Percentiles rank a stretch among this genome's conserved stretches.
Conservation (phyloP, 2,113 vertebrate genomes). For the Lophura nycthemera region DNA sequence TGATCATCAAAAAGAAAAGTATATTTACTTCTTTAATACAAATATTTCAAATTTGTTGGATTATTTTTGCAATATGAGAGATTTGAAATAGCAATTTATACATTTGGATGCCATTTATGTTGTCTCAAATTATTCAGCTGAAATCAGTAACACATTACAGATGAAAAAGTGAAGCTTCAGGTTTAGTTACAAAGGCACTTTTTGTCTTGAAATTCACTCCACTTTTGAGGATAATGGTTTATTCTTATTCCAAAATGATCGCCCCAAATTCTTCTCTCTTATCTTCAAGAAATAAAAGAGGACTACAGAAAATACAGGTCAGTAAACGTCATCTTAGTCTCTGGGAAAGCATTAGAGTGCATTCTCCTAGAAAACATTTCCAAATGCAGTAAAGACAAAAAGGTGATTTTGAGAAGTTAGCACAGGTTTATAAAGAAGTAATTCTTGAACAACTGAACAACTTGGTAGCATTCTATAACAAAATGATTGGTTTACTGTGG, state of each 20-base stretch:
- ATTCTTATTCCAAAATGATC: not conserved
- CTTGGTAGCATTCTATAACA: not conserved
- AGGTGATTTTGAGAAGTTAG: not conserved
- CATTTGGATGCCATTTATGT: not conserved
- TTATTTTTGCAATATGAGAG: not conserved
- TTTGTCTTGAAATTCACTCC: not conserved
- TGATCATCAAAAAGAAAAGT: accelerated
- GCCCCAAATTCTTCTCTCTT: not conserved
- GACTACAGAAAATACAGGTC: not conserved
- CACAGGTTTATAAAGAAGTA: not conserved
- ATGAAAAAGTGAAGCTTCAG: not conserved
- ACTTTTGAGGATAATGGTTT: not conserved
- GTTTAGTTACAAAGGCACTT: not conserved
- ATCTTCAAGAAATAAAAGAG: not conserved
- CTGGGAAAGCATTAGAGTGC: not conserved
- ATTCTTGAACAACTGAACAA: not conserved
- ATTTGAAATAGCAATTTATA: not conserved
- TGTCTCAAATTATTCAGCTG: not conserved
- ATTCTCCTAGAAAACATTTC: not conserved
- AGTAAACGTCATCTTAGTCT: not conserved
- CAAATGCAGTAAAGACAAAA: not conserved
- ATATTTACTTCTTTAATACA: not conserved
- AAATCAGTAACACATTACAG: not conserved
- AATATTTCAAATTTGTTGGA: not conserved
- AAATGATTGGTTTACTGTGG: not conserved